These are phyloP conservation scores for Cyanoderma ruficeps DNA, from an alignment of 2,113 vertebrate genomes.

Conservation along the genomic window DNA sequence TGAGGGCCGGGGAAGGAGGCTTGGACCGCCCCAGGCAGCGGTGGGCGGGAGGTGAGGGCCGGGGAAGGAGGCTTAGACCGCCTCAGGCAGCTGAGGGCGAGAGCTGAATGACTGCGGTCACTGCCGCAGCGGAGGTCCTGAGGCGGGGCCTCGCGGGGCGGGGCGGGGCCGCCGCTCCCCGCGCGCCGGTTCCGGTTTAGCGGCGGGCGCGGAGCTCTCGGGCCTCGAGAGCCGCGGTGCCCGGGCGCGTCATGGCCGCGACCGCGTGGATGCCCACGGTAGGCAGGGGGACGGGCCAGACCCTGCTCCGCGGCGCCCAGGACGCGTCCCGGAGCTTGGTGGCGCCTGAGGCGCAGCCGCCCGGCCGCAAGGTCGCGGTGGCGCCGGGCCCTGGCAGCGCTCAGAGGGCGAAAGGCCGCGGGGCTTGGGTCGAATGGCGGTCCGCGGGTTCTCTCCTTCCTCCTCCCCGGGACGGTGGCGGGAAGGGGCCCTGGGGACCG, in stretches of 20 bases:
- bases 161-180: background rate
- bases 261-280: background rate
- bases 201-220: background rate
- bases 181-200: background rate
- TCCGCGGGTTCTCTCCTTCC: background rate
- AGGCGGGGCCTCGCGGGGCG: background rate
- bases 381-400: background rate
- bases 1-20: no score
- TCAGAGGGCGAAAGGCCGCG: background rate
- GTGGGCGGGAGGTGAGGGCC: no score
- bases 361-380: background rate
- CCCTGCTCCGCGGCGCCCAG: no score
- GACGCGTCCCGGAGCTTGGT: background rate
- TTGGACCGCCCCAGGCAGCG: no score
- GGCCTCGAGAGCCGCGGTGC: background rate
- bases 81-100: no score
- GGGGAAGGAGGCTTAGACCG: no score
- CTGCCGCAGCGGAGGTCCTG: background rate
- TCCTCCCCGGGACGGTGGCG: background rate
- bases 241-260: background rate
- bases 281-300: background rate
- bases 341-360: background rate
- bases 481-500: background rate
- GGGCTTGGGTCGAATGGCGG: background rate
- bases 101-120: background rate